Evolutionary conservation across 2,888 invertebrate genomes (phyloP).

Genomic region (Drosophila flavopinicola): DNA sequence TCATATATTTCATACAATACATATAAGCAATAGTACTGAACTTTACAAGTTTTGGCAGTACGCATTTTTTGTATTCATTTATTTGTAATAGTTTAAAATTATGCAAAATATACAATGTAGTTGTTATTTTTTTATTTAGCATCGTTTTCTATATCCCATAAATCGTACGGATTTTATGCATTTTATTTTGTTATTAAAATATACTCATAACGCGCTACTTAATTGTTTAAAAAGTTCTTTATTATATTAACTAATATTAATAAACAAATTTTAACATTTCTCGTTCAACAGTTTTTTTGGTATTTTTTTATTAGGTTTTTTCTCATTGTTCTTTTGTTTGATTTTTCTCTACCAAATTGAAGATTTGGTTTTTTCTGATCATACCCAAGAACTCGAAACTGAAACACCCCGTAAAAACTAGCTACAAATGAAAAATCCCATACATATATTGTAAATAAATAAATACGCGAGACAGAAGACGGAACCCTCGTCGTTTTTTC

Average conservation of each 20-base stretch:
- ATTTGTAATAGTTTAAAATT: slow-evolving; percentile 55
- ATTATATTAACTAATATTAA: slow-evolving; percentile 72
- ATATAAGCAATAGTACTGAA: slow-evolving; percentile 77
- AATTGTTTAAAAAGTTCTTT: slow-evolving; percentile 74
- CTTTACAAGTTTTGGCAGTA: slow-evolving; percentile 83
- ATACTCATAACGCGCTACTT: slow-evolving; percentile 79
- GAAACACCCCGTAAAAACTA: slow-evolving; percentile 41
- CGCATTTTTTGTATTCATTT: slow-evolving; percentile 50
- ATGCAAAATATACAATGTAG: slow-evolving; percentile 61
- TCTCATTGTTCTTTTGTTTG: slow-evolving; percentile 17
- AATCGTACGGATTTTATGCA: slow-evolving; percentile 64
- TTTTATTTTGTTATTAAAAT: slow-evolving; percentile 66
- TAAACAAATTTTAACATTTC: slow-evolving; percentile 76
- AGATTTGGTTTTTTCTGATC: slow-evolving; percentile 28
- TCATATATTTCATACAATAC: slow-evolving; percentile 48
- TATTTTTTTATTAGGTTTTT: slow-evolving; percentile 16
- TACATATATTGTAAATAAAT: slow-evolving; percentile 32
- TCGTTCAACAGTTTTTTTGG: slow-evolving; percentile 55
- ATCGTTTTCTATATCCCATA: slow-evolving; percentile 34
- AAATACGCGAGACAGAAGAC: slow-evolving; percentile 44
- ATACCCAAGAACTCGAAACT: slow-evolving; percentile 44
- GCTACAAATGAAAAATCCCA: slow-evolving; percentile 42
- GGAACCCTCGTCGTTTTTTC: slow-evolving; percentile 26
- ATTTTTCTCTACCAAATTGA: slow-evolving; percentile 6
- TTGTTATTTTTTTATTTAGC: slow-evolving; percentile 30